Conservation (phyloP, 2,888 invertebrate species). For the Euplexia lucipara region DNA sequence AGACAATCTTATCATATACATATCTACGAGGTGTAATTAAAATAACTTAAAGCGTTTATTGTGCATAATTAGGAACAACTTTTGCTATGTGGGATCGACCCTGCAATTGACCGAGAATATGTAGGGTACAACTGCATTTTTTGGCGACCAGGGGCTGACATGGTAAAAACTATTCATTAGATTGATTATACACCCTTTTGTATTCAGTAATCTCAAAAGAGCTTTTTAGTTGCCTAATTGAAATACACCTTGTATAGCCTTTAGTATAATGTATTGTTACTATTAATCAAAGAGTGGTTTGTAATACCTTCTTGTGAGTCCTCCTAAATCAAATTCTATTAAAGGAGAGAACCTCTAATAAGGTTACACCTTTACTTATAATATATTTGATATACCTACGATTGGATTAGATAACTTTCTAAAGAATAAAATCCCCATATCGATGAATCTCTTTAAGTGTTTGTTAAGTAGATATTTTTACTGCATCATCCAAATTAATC, state of each 20-base stretch:
- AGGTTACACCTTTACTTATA: constrained; percentile 12
- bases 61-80: too few species aligned
- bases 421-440: constrained; percentile 18
- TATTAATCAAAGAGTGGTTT: constrained; percentile 27
- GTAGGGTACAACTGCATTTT: too few species aligned
- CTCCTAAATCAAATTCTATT: constrained; percentile 17
- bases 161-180: too few species aligned
- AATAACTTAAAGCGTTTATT: too few species aligned
- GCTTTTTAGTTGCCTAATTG: too few species aligned
- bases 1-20: constrained; percentile 15
- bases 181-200: too few species aligned
- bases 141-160: too few species aligned
- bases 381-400: constrained; percentile 10
- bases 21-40: too few species aligned
- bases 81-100: too few species aligned
- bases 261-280: background rate
- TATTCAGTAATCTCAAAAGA: too few species aligned
- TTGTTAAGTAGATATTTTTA: constrained; percentile 64
- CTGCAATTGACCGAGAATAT: too few species aligned
- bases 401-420: constrained; percentile 17
- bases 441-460: constrained; percentile 47
- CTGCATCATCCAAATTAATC: constrained; percentile 81
- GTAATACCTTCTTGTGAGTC: background rate
- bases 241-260: too few species aligned
- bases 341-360: background rate